Conservation (phyloP, 2,113 vertebrate species). For the Tetraodon nigroviridis region DNA sequence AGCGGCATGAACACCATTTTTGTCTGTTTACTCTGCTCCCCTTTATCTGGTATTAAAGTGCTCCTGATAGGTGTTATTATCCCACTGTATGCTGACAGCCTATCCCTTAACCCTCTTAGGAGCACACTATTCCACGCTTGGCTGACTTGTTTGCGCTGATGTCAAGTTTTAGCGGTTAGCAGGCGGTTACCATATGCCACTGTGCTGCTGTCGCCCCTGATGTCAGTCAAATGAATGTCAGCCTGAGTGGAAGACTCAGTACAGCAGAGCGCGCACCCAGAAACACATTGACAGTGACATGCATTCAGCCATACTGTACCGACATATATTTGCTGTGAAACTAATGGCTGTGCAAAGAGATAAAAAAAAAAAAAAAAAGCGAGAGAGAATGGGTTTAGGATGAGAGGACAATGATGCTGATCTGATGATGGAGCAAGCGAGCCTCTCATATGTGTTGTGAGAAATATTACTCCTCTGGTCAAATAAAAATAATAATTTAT, state of each 20-base stretch:
- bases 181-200: conserved; percentile 73
- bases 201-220: conserved; percentile 70
- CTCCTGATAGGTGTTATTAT: conserved; percentile 64
- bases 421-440: not conserved
- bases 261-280: conserved; percentile 20
- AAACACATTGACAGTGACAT: conserved; percentile 27
- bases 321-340: conserved; percentile 3
- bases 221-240: conserved; percentile 73
- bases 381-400: not conserved
- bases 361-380: conserved; percentile 6
- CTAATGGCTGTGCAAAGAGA: conserved; percentile 7
- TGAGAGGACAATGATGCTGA: conserved; percentile 2
- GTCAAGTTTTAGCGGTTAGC: conserved; percentile 74
- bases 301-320: conserved; percentile 17
- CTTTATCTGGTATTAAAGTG: conserved; percentile 40
- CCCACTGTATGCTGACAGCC: conserved; percentile 67
- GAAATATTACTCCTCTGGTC: too few species aligned
- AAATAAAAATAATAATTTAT: too few species aligned
- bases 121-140: conserved; percentile 63
- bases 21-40: conserved; percentile 27
- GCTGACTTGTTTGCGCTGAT: conserved; percentile 77
- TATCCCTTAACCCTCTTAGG: conserved; percentile 71
- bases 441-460: not conserved
- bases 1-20: conserved; percentile 25
- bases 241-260: conserved; percentile 51